Percentiles rank a stretch among this genome's conserved stretches.
Evolutionary conservation across 1,140 invertebrate genomes (phyloP).

Genomic region (Drosophila quadrilineata): DNA sequence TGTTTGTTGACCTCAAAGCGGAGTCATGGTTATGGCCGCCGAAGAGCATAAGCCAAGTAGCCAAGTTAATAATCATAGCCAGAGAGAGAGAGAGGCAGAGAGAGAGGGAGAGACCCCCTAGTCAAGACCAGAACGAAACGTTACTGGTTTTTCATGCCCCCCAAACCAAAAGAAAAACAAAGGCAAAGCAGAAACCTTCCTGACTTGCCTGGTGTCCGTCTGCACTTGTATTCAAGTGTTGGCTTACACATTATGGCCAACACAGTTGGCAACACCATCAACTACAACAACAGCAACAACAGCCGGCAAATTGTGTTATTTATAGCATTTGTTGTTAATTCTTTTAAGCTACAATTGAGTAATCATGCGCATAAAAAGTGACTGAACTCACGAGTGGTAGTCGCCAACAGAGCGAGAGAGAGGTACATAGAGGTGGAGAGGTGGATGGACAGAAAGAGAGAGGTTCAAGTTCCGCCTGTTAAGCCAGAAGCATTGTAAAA

Average conservation of each 20-base stretch:
- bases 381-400: conserved; percentile 50
- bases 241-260: conserved; percentile 51
- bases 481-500: too few relatives aligned
- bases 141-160: conserved; percentile 35
- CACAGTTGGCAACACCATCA: conserved; percentile 3
- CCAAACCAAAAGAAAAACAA: neutral
- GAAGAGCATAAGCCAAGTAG: conserved; percentile 46
- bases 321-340: conserved; percentile 63
- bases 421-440: neutral
- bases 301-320: conserved; percentile 56
- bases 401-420: neutral
- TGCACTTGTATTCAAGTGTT: conserved; percentile 19
- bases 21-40: conserved; percentile 78
- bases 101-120: conserved; percentile 39
- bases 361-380: conserved; percentile 63
- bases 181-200: too few relatives aligned
- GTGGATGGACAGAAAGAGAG: neutral
- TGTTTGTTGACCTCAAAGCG: conserved; percentile 81
- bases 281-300: conserved; percentile 22
- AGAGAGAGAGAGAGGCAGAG: too few relatives aligned
- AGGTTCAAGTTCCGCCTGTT: too few relatives aligned
- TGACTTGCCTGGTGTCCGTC: neutral
- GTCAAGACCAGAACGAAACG: conserved; percentile 38
- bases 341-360: conserved; percentile 62
- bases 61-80: conserved; percentile 77